phyloP scores from a whole-genome alignment of 2,888 invertebrate genomes.

The Pachycephus smyrnensis region DNA sequence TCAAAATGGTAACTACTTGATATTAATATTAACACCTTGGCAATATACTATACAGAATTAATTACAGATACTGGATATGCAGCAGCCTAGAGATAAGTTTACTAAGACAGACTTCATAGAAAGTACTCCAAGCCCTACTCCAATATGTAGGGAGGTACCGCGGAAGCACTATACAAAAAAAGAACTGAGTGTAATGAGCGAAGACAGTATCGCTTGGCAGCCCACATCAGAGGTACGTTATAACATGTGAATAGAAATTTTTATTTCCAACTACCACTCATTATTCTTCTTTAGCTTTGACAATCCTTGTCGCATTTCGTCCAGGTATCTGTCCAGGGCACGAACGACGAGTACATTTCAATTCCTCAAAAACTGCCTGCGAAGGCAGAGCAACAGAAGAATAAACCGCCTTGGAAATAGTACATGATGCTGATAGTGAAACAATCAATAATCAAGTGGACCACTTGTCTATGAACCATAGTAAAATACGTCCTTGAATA shows the following conservation, averaged over 20 bases:
- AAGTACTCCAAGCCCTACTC: constrained; percentile 44
- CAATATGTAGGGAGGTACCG: constrained; percentile 54
- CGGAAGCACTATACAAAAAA: constrained; percentile 57
- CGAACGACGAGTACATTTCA: constrained; percentile 49
- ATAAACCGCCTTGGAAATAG: constrained; percentile 66
- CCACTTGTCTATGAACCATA: constrained; percentile 21
- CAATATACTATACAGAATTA: background rate
- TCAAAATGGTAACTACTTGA: constrained; percentile 65
- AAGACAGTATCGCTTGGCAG: constrained; percentile 57
- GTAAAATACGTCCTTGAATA: background rate
- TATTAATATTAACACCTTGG: background rate
- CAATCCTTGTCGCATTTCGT: background rate
- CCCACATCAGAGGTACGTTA: constrained; percentile 47
- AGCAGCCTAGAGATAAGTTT: constrained; percentile 50
- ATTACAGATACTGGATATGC: constrained; percentile 58
- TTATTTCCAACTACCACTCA: background rate
- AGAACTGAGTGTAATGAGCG: constrained; percentile 53
- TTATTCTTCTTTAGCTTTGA: background rate
- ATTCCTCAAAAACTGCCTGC: constrained; percentile 48
- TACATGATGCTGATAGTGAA: constrained; percentile 16
- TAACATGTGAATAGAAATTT: background rate
- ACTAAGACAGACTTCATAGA: constrained; percentile 33
- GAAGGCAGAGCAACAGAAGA: constrained; percentile 48
- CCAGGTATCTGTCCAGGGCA: constrained; percentile 50
- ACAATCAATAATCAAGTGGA: background rate